phyloP scores from a whole-genome alignment of 2,888 invertebrate species.

The Athalia cordata region DNA sequence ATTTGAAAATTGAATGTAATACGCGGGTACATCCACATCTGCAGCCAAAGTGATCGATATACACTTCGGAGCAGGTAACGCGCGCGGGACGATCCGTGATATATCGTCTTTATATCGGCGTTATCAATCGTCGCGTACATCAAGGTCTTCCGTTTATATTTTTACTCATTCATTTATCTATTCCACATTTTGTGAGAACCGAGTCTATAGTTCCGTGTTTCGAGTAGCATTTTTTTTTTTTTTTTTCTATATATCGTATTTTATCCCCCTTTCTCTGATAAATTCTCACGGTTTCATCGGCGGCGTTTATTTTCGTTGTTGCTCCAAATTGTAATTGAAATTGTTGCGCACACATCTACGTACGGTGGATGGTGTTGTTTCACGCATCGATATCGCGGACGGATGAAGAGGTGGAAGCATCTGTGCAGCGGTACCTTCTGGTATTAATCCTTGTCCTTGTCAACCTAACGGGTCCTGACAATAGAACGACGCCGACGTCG shows the following conservation, averaged over 20 bases:
- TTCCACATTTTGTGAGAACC: background rate
- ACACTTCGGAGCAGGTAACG: too few relatives aligned
- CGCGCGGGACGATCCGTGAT: too few relatives aligned
- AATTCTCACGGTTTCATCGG: background rate
- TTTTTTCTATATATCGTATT: background rate
- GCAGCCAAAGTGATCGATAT: too few relatives aligned
- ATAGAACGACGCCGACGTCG: background rate
- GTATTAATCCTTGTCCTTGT: constrained; percentile 44
- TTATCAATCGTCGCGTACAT: too few relatives aligned
- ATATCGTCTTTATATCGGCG: too few relatives aligned
- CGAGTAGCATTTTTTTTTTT: background rate
- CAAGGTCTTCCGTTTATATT: too few relatives aligned
- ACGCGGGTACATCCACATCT: too few relatives aligned
- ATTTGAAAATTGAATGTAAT: background rate
- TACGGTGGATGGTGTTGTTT: background rate
- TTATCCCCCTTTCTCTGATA: background rate
- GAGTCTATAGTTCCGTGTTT: too few relatives aligned
- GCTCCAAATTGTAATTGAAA: too few relatives aligned
- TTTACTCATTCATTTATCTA: background rate
- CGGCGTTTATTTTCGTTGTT: background rate
- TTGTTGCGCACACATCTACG: too few relatives aligned
- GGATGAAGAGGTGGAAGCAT: constrained; percentile 12
- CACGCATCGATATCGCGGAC: background rate
- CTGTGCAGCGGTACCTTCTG: constrained; percentile 17
- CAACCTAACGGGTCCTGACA: constrained; percentile 42